Percentiles rank a stretch among this genome's conserved stretches.
These are phyloP conservation scores for Chrysolina oricalcia DNA, from an alignment of 2,888 invertebrate genomes.

Conservation along the genomic window DNA sequence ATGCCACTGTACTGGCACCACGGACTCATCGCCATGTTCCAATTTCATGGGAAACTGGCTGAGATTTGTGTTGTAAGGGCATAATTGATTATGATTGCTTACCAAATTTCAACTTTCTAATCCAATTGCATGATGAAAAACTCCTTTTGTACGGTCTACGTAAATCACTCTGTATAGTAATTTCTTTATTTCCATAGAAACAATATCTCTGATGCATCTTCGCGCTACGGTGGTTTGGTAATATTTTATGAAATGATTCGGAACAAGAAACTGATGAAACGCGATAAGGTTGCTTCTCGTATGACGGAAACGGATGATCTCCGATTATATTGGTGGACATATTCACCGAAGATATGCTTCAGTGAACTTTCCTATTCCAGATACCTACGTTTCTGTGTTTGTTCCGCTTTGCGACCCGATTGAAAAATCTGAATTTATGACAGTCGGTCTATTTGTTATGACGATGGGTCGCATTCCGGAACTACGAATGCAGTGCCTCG, in stretches of 20 bases:
- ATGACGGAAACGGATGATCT: slow-evolving; percentile 41
- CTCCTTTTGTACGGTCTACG: background rate
- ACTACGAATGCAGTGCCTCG: background rate
- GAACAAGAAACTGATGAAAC: slow-evolving; percentile 31
- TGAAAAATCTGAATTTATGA: background rate
- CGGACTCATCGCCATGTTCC: too few species aligned
- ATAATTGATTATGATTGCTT: too few species aligned
- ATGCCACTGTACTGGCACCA: too few species aligned
- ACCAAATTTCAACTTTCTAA: too few species aligned
- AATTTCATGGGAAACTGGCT: too few species aligned
- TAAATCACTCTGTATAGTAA: background rate
- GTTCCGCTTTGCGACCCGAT: background rate
- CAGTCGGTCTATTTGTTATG: background rate
- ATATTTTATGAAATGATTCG: slow-evolving; percentile 20
- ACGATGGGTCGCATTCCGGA: background rate
- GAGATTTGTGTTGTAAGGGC: too few species aligned
- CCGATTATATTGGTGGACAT: slow-evolving; percentile 38
- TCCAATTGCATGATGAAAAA: too few species aligned
- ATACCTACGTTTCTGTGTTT: slow-evolving; percentile 6
- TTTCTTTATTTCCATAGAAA: background rate
- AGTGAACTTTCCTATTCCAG: slow-evolving; percentile 6
- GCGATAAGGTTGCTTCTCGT: slow-evolving; percentile 32
- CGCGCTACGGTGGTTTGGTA: slow-evolving; percentile 4
- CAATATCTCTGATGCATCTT: background rate
- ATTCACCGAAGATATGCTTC: slow-evolving; percentile 39